These are phyloP conservation scores for Tyto alba DNA, from an alignment of 2,113 vertebrate genomes.

Conservation along the genomic window DNA sequence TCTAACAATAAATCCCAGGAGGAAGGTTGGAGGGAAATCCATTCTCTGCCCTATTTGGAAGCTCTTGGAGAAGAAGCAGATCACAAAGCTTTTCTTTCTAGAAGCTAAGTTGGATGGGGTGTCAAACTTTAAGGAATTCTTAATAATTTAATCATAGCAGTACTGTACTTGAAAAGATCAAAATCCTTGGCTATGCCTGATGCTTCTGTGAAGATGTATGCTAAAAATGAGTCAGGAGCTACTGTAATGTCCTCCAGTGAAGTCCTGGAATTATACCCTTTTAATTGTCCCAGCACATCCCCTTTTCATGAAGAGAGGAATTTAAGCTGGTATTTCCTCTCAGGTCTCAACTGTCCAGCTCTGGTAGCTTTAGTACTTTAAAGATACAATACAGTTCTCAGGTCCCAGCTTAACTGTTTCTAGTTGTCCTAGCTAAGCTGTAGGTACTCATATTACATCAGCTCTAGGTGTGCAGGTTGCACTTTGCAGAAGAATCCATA, in stretches of 20 bases:
- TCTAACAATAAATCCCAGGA: neutral
- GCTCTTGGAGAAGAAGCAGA: neutral
- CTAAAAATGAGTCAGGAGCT: neutral
- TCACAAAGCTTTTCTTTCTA: neutral
- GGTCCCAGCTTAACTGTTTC: neutral
- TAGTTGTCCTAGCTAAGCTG: neutral
- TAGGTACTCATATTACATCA: neutral
- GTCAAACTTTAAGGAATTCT: neutral
- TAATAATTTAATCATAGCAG: neutral
- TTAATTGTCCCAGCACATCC: neutral
- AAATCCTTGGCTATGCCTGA: neutral
- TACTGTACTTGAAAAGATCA: neutral
- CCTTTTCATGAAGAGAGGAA: neutral
- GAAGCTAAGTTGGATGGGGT: neutral
- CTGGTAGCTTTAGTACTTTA: neutral
- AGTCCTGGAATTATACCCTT: neutral
- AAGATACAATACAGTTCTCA: neutral
- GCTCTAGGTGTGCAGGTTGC: neutral
- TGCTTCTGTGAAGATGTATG: neutral
- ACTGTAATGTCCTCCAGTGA: neutral
- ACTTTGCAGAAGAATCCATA: neutral
- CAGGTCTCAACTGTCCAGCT: neutral
- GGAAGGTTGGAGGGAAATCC: neutral
- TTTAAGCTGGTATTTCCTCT: neutral
- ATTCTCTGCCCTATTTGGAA: neutral